Evolutionary conservation across 2,888 invertebrate species (phyloP).

Genomic region (Cremastinae sp.): DNA sequence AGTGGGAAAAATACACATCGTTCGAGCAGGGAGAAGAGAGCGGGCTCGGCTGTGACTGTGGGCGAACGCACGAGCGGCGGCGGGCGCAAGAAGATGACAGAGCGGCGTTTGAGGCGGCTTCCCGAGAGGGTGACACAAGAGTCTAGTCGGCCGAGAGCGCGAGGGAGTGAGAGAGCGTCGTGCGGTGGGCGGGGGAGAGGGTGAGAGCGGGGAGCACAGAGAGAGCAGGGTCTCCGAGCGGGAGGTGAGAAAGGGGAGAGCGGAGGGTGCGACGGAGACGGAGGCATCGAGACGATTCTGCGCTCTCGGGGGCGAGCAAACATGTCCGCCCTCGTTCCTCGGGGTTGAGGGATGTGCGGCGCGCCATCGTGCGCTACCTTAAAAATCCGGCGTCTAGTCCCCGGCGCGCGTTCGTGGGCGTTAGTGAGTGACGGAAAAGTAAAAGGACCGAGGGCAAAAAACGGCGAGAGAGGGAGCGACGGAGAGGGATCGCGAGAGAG

Average conservation of each 20-base stretch:
- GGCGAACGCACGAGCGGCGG: neutral
- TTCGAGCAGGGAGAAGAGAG: constrained; percentile 16
- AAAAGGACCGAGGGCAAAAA: constrained; percentile 33
- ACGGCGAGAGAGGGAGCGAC: constrained; percentile 11
- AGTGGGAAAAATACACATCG: constrained; percentile 20
- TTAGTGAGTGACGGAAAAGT: constrained; percentile 60
- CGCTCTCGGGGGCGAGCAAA: constrained; percentile 69
- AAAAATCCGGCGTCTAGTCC: constrained; percentile 61
- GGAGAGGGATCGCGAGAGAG: constrained; percentile 46
- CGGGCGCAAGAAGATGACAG: constrained; percentile 7
- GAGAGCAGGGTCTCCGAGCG: constrained; percentile 38
- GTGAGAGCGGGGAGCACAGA: constrained; percentile 37
- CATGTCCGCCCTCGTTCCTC: constrained; percentile 72
- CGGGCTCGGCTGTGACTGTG: no score
- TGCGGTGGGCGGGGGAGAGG: constrained; percentile 24
- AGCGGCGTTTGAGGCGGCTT: constrained; percentile 30
- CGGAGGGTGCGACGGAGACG: constrained; percentile 8
- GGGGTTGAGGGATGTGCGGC: constrained; percentile 64
- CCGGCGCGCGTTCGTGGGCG: constrained; percentile 63
- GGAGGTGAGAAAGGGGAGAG: constrained; percentile 26
- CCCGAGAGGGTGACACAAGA: constrained; percentile 12
- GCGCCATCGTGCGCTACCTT: constrained; percentile 64
- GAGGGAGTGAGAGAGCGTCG: constrained; percentile 24
- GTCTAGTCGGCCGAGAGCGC: constrained; percentile 18
- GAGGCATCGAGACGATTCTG: constrained; percentile 61